Base-by-base conservation (phyloP, 1,140 invertebrate genomes). In the Theocolax elegans region DNA sequence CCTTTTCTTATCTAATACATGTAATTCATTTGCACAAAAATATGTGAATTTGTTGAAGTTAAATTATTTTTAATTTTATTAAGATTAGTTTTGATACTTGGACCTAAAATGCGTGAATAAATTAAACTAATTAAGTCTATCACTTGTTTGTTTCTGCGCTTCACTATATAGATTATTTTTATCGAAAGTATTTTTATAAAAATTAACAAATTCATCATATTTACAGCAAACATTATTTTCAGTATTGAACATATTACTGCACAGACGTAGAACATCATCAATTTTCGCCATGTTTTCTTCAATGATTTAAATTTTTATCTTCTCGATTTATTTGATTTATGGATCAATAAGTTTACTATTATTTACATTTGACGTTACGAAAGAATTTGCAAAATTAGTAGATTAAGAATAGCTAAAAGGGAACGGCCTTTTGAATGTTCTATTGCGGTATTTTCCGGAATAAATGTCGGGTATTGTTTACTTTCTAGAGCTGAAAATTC, bases 181-280 rank as follows among this genome's bases (percentile, higher is more conserved):
- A n/a, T n/a, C 44, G n/a, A 10, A 46, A n/a, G 44, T 46, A 46
- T 46, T 46, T 46, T 46, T 46, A n/a, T 46, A 46, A n/a, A 46
- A 46, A 46, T 46, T 46, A 46, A 17, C n/a, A 46, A 46, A 46
- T 10, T 46, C 44, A 10, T 46, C 44, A 46, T 10, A 46, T 8
- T n/a, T 46, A 46, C n/a, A 46, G 8, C 8, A n/a, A 4, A 46
- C 44, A 17, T 46, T 17, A 46, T 46, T 10, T 46, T 17, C 44
- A 8, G n/a, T n/a, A 17, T 8, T 13, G n/a, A 46, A 46, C n/a
- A 46, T 4, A 46, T 46, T 17, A 10, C 8, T 46, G n/a, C 44
- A 46, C n/a, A n/a, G 44, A n/a, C 44, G 9, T 10, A 46, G 44
- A 13, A n/a, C 44, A 17, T 46, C 44, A 46, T 46, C 44, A n/a